Evolutionary conservation across 2,888 invertebrate genomes (phyloP).

Genomic region (Thalpophila matura): DNA sequence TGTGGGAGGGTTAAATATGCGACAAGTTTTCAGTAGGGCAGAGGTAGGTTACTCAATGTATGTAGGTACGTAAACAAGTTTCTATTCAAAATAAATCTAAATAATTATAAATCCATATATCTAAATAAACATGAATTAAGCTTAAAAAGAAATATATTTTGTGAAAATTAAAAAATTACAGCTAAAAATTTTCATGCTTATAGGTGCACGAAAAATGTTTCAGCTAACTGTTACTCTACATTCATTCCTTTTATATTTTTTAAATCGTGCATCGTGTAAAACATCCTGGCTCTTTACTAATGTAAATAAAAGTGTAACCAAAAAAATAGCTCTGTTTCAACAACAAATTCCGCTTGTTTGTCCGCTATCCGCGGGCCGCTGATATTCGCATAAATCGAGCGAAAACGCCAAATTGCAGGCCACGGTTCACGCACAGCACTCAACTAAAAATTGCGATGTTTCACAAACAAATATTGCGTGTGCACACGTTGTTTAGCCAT

Average conservation of each 20-base stretch:
- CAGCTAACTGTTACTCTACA: constrained; percentile 17
- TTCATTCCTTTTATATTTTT: constrained; percentile 45
- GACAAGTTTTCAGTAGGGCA: not conserved
- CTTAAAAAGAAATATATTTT: not conserved
- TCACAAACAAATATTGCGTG: constrained; percentile 84
- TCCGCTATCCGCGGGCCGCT: constrained; percentile 84
- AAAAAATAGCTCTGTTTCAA: constrained; percentile 83
- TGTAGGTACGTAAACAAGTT: too few species aligned
- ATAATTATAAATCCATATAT: too few species aligned
- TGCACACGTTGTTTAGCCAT: constrained; percentile 74
- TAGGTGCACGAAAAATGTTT: constrained; percentile 8
- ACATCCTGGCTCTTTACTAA: constrained; percentile 81
- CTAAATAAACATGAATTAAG: too few species aligned
- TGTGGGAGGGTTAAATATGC: constrained; percentile 13
- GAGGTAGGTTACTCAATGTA: not conserved
- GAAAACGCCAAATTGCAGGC: constrained; percentile 87
- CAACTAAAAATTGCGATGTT: constrained; percentile 86
- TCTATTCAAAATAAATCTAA: too few species aligned
- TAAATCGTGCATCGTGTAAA: constrained; percentile 61
- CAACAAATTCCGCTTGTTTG: constrained; percentile 87
- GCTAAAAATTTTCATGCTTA: not conserved
- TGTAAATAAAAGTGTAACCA: constrained; percentile 80
- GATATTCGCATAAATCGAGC: constrained; percentile 88
- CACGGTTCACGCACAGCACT: constrained; percentile 83
- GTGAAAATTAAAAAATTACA: not conserved